Evolutionary conservation across 2,888 invertebrate genomes (phyloP), one percentile per base, ranked within the genome.

Genomic region (Suillia variegata): DNA sequence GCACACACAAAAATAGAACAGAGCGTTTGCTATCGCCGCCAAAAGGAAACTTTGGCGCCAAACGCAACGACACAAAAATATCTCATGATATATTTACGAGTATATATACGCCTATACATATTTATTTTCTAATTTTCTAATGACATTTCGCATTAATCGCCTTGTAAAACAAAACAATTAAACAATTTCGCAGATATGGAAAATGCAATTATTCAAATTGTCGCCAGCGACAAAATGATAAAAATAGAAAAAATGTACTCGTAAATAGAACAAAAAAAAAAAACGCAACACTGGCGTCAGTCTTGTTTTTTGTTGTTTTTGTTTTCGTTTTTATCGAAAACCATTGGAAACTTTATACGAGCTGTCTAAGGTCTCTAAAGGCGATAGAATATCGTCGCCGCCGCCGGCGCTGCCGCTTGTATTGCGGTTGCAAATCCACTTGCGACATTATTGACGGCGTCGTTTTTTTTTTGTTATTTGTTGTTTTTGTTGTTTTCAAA

Each of bases 31-130:
- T 22, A n/a, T n/a, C 17, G 22, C 3, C 10, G 38, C n/a, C n/a
- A n/a, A 42, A 45, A 38, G 42, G 54, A 24, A 54, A 54, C 17
- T n/a, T 38, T 17, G 54, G 54, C 54, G 54, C 54, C 54, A 22
- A 45, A 45, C n/a, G 45, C 54, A 38, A 38, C 31, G 31, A n/a
- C 10, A 38, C 15, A 38, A 38, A 38, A 38, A 38, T 38, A n/a
- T 38, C 38, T 38, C 38, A 38, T 38, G n/a, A n/a, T n/a, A n/a
- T n/a, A n/a, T n/a, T n/a, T n/a, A n/a, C n/a, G n/a, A n/a, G n/a
- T n/a, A n/a, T n/a, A n/a, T n/a, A n/a, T n/a, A n/a, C n/a, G n/a
- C n/a, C n/a, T n/a, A n/a, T n/a, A n/a, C n/a, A n/a, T n/a, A n/a
- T n/a, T n/a, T n/a, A n/a, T n/a, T n/a, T 38, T 38, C 12, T n/a